Evolutionary conservation across 2,888 invertebrate genomes (phyloP), one percentile per base, ranked within the genome.

Genomic region (Patella caerulea): DNA sequence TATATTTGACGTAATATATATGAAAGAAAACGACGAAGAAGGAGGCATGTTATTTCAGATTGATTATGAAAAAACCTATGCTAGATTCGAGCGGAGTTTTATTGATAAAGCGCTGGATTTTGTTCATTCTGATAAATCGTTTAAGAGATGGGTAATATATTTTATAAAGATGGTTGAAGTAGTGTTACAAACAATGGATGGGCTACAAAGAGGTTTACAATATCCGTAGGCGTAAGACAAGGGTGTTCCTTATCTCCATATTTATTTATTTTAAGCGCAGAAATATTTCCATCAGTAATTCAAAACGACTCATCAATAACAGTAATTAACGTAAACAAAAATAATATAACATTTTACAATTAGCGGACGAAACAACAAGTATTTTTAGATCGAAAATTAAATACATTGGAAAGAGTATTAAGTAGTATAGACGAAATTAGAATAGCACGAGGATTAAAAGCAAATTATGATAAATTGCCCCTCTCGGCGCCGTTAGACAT

Each of bases 1-100:
- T 19, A 72, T 77, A 15, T 70, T 75, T 54, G 79, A 80, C 54
- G 71, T 78, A 5, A 17, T 56, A 71, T 54, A 24, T 17, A 11
- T 52, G 17, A 29, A 53, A 34, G 56, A 74, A 59, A 56, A 56
- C 14, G 24, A 29, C 9, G 65, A 65, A 4, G 3, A 5, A 7
- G 65, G 19, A 7, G 65, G 19, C 24, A 65, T 65, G 65, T 12
- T 65, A 65, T 65, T 65, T 14, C 19, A 65, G 24, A 19, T 65
- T 19, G 65, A 65, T 65, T 65, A 19, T 12, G 19, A 65, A 3
- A 65, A 65, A 65, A 19, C 65, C 2, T 19, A 19, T 65, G 65
- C 19, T 65, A 19, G 19, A 19, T 12, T 65, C 0, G 19, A 65
- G 12, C 19, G 65, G 65, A 7, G 19, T 9, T 65, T 19, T 19